Base-by-base conservation (phyloP, 1,140 invertebrate species). In the Oryzaephilus surinamensis region DNA sequence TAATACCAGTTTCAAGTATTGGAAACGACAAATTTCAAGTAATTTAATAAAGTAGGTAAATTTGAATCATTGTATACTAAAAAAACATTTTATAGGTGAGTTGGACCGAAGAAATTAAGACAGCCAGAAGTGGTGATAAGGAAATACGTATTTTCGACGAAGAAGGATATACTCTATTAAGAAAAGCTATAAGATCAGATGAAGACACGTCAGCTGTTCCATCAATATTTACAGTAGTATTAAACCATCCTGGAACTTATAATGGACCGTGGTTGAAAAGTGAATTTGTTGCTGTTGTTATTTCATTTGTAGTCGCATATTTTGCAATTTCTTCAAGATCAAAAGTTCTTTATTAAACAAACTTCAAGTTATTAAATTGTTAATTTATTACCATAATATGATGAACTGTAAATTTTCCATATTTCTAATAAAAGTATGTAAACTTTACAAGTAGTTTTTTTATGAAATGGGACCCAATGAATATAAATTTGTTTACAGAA, bases 191-290 rank as follows among this genome's bases (percentile, higher is more conserved):
- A 38, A 72, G 82, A 37, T 74, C 75, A 48, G 73, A 73, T 27
- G 78, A 79, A 54, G 76, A 82, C 55, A 64, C 70, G 0, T 66
- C 70, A 29, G 66, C 70, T 12, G 76, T 92, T 5, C 76, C 81
- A 45, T 78, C 86, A 1, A 61, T 94, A 6, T 72, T 79, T 38
- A 77, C 78, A 31, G 76, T 95, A 26, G 69, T 74, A 15, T 61
- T 94, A 1, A 77, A 79, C 46, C 84, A 92, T 57, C 80, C 84
- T 41, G 85, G 89, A 47, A 79, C 89, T 41, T 95, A 90, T 65
- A 81, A 79, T 47, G 92, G 92, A 10, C 89, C 89, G 5, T 86
- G 84, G 79, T 73, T 97, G 7, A 91, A 92, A 54, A 90, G 87
- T 7, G 92, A 97, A 70, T 77, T 93, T 17, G 66, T 95, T 26